phyloP scores from a whole-genome alignment of 1,140 invertebrate species.

The Bombus confusus region DNA sequence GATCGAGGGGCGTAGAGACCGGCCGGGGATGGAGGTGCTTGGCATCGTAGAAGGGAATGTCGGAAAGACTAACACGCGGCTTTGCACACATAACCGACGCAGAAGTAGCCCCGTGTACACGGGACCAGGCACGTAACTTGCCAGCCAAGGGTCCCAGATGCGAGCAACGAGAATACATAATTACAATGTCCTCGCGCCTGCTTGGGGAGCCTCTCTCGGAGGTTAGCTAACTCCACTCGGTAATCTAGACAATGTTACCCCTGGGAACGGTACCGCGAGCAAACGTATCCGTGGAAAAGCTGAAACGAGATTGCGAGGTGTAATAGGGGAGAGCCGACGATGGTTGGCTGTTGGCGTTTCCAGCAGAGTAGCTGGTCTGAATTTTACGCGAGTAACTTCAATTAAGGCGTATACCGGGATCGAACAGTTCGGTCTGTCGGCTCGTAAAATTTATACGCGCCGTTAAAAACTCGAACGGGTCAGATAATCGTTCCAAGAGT shows the following conservation, averaged over 20 bases:
- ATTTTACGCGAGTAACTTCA: conserved; percentile 33
- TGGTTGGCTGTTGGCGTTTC: background rate
- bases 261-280: conserved; percentile 48
- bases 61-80: conserved; percentile 49
- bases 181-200: conserved; percentile 70
- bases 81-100: conserved; percentile 26
- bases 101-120: conserved; percentile 39
- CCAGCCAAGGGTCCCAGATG: conserved; percentile 62
- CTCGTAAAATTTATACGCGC: conserved; percentile 34
- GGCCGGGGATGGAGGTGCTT: conserved; percentile 3
- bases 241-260: conserved; percentile 70
- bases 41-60: conserved; percentile 56
- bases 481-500: conserved; percentile 9
- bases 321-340: background rate
- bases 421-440: background rate
- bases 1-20: background rate
- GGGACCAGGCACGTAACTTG: conserved; percentile 39
- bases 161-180: conserved; percentile 72
- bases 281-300: conserved; percentile 64
- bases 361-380: background rate
- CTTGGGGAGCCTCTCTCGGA: conserved; percentile 60
- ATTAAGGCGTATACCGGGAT: conserved; percentile 6
- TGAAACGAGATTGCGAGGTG: conserved; percentile 57
- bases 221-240: conserved; percentile 68
- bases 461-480: conserved; percentile 23